Evolutionary conservation across 2,888 invertebrate genomes (phyloP).

Genomic region (Neelides folsomi): DNA sequence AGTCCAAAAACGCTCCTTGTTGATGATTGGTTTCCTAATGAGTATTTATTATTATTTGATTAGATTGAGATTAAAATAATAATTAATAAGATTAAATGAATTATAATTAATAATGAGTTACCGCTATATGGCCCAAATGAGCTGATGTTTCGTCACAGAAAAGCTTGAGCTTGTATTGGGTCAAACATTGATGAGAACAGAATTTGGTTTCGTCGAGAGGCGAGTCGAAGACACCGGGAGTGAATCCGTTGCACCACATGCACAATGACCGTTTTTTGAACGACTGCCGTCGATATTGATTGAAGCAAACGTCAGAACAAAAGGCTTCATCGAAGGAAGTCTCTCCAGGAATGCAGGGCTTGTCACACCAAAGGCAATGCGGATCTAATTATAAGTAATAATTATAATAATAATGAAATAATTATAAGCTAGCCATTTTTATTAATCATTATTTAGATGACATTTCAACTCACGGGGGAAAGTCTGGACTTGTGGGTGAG

Average conservation of each 20-base stretch:
- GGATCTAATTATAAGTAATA: too few species aligned
- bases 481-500: too few species aligned
- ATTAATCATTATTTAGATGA: too few species aligned
- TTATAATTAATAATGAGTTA: neutral
- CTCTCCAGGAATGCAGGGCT: conserved; percentile 5
- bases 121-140: conserved; percentile 21
- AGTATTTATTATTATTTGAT: too few species aligned
- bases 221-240: neutral
- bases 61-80: too few species aligned
- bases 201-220: conserved; percentile 21
- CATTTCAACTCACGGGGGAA: too few species aligned
- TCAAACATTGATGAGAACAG: conserved; percentile 22
- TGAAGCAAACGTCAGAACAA: conserved; percentile 24
- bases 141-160: conserved; percentile 27
- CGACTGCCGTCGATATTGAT: conserved; percentile 20
- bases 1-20: too few species aligned
- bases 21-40: too few species aligned
- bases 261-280: conserved; percentile 24
- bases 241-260: conserved; percentile 17
- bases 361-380: conserved; percentile 22
- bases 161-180: conserved; percentile 22
- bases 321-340: conserved; percentile 15
- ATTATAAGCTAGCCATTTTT: too few species aligned
- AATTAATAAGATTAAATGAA: too few species aligned
- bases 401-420: too few species aligned